Base-by-base conservation (phyloP, 2,888 invertebrate species). In the Tricholauxania praeusta region DNA sequence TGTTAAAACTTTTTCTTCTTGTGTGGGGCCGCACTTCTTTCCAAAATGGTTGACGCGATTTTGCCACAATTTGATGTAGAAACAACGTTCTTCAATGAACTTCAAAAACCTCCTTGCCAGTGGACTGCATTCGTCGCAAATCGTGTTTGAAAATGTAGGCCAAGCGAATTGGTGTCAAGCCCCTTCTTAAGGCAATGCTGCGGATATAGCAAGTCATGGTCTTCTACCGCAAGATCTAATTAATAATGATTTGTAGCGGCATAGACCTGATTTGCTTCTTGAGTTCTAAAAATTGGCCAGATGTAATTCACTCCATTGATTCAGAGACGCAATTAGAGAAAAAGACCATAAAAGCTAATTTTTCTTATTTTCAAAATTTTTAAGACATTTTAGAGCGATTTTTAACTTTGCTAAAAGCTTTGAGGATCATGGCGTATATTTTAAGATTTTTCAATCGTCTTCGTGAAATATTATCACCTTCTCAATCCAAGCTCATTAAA, bases 51-150 rank as follows among this genome's bases (percentile, higher is more conserved):
- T 17, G 14, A 52, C 2, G 12, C 69, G 39, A 32, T 74, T 1
- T 55, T 60, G 12, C 67, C n/a, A n/a, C n/a, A n/a, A n/a, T n/a
- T n/a, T n/a, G n/a, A n/a, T 53, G 6, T 15, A 10, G 4, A 48
- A 7, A 57, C 74, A 22, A 69, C 69, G 12, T 65, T 74, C 22
- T 55, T 70, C 5, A 39, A 68, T 0, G 68, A 72, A 62, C 52
- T 74, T 47, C 48, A 63, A 47, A 71, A 71, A n/a, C 71, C 68
- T 4, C 51, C 71, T 12, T 49, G 64, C 32, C 22, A 15, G 0
- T 74, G 64, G 64, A 72, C 63, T 55, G 63, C 66, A 2, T 72
- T 72, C 19, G 32, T 67, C 1, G 74, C 62, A 1, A 72, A 75
- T 48, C 49, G 66, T 7, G 59, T 64, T 7, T 63, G 62, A n/a